phyloP scores from a whole-genome alignment of 2,888 invertebrate species.

The Yponomeuta evonymella region DNA sequence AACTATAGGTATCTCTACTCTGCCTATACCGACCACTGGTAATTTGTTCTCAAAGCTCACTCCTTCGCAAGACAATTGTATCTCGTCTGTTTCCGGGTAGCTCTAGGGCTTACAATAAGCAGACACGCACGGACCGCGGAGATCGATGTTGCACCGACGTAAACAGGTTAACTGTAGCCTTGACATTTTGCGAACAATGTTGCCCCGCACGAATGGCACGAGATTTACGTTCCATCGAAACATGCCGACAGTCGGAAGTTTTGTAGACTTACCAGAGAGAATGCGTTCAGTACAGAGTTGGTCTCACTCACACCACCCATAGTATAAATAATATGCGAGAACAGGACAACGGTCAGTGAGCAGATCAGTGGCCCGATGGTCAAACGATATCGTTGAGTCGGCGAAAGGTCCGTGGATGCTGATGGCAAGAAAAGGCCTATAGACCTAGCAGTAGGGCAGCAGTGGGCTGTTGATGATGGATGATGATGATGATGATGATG shows the following conservation, averaged over 20 bases:
- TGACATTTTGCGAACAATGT: conserved; percentile 24
- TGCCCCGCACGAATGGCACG: conserved; percentile 2
- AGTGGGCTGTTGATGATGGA: too few relatives aligned
- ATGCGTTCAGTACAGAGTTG: not conserved
- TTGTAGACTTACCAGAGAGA: not conserved
- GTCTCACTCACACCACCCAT: too few relatives aligned
- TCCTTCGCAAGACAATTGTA: too few relatives aligned
- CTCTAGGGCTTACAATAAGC: conserved; percentile 6
- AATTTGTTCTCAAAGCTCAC: not conserved
- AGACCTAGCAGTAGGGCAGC: too few relatives aligned
- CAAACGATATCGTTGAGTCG: too few relatives aligned
- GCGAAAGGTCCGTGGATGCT: too few relatives aligned
- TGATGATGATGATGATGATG: too few relatives aligned
- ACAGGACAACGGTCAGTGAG: too few relatives aligned
- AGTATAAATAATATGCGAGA: too few relatives aligned
- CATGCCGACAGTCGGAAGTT: not conserved
- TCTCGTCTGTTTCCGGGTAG: not conserved
- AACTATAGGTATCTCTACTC: not conserved
- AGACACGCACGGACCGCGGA: not conserved
- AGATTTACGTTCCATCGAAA: conserved; percentile 7
- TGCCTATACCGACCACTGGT: not conserved
- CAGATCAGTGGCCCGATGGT: too few relatives aligned
- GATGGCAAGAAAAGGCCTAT: too few relatives aligned
- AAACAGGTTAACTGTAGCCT: conserved; percentile 24
- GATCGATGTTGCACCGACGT: conserved; percentile 7